These are phyloP conservation scores for Hydrotaea diabolus DNA, from an alignment of 2,888 invertebrate species.

Conservation along the genomic window DNA sequence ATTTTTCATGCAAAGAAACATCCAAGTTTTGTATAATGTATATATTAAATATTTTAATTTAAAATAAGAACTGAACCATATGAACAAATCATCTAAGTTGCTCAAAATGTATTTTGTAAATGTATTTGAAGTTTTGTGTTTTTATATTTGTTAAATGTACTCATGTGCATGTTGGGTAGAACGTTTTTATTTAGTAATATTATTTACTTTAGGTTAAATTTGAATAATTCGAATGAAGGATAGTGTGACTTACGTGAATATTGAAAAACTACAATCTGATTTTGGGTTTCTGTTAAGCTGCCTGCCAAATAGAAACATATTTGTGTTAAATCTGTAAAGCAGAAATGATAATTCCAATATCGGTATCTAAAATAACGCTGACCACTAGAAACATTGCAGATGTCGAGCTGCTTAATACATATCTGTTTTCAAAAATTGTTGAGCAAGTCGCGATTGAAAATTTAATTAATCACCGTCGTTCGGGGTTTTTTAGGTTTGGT, in stretches of 20 bases:
- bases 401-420: no score
- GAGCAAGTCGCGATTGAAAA: no score
- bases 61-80: constrained; percentile 51
- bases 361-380: no score
- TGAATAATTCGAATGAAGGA: neutral
- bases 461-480: no score
- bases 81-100: constrained; percentile 42
- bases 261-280: neutral
- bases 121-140: constrained; percentile 24
- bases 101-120: constrained; percentile 59
- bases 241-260: neutral
- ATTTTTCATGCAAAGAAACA: constrained; percentile 26
- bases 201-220: neutral
- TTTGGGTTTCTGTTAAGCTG: no score
- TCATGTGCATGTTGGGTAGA: neutral
- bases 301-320: no score
- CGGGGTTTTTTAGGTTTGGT: no score
- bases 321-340: no score
- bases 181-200: neutral
- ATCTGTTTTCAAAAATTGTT: no score
- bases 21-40: constrained; percentile 54
- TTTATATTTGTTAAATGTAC: constrained; percentile 1
- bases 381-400: no score
- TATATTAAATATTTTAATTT: constrained; percentile 40
- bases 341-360: no score